Evolutionary conservation across 2,888 invertebrate genomes (phyloP), one percentile per base, ranked within the genome.

Genomic region (Drosophila koepferae): DNA sequence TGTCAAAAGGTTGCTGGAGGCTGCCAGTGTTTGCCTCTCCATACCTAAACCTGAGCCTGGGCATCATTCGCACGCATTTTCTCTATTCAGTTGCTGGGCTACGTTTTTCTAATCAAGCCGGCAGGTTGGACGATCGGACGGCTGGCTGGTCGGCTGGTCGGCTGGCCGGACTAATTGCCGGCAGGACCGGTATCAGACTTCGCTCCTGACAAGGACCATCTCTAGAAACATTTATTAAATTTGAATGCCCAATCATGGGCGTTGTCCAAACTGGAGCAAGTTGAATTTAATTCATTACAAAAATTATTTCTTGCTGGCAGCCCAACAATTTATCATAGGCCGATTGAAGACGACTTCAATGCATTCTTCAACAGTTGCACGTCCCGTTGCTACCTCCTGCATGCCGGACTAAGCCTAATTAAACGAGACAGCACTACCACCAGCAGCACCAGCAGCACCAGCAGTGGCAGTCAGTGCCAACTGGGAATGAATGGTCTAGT

Each of bases 261-360:
- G 88, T 81, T 71, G 58, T 72, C 64, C 66, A 77, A 84, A 81
- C 71, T 74, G 77, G 74, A 77, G 74, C 74, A 48, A 62, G 72
- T 73, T 80, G 80, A 82, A 89, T 90, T 90, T 87, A 89, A 81
- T 91, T 87, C 80, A 82, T 86, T 90, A 90, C 74, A 81, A 71
- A 88, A 41, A 51, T 20, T 40, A 53, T 31, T 44, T 40, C 67
- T 53, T 34, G 31, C 70, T 61, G 82, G 44, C 64, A 56, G 60
- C 60, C 62, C 66, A 55, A 78, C 85, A 89, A 90, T 90, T 90
- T 90, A 87, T 91, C 83, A 89, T 89, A 79, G n/a, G 49, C 63
- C 66, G 71, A 53, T 53, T 49, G 36, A 44, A 10, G 54, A 8
- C 38, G 54, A 54, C 41, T 23, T 28, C 16, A 46, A 40, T 44